Evolutionary conservation across 2,888 invertebrate species (phyloP).

Genomic region (Chymomyza amoena): DNA sequence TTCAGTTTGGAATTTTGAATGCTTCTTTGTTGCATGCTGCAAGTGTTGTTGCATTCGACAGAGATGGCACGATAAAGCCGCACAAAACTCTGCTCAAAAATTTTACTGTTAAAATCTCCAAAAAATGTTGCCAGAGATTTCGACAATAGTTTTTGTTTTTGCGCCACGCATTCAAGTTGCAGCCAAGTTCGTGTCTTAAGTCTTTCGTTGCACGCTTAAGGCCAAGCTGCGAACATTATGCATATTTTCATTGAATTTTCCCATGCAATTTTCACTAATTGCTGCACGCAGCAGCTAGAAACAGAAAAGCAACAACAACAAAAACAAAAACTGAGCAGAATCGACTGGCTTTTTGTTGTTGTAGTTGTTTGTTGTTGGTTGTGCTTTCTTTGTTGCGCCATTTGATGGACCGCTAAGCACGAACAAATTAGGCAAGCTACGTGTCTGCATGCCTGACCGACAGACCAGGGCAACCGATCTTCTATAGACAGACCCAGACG

Average conservation of each 20-base stretch:
- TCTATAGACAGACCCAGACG: background rate
- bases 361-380: slow-evolving; percentile 8
- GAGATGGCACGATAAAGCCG: background rate
- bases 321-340: background rate
- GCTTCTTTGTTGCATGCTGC: slow-evolving; percentile 15
- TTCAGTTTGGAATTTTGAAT: slow-evolving; percentile 46
- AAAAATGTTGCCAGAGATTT: background rate
- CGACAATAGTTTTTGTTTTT: background rate
- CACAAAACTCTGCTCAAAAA: slow-evolving; percentile 10
- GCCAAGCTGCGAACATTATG: slow-evolving; percentile 30
- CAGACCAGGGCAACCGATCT: background rate
- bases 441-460: slow-evolving; percentile 27
- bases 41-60: slow-evolving; percentile 22
- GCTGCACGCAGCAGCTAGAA: slow-evolving; percentile 56
- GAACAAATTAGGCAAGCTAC: slow-evolving; percentile 50
- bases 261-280: slow-evolving; percentile 70
- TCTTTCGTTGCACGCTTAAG: slow-evolving; percentile 48
- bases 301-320: too few relatives aligned
- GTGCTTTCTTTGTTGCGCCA: slow-evolving; percentile 54
- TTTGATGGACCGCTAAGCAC: slow-evolving; percentile 28
- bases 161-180: slow-evolving; percentile 12
- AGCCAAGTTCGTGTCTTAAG: slow-evolving; percentile 58
- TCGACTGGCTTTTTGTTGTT: background rate
- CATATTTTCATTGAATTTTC: slow-evolving; percentile 63
- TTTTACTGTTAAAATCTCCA: slow-evolving; percentile 56